phyloP scores from a whole-genome alignment of 2,797 vertebrate genomes.

The Gorsachius magnificus region DNA sequence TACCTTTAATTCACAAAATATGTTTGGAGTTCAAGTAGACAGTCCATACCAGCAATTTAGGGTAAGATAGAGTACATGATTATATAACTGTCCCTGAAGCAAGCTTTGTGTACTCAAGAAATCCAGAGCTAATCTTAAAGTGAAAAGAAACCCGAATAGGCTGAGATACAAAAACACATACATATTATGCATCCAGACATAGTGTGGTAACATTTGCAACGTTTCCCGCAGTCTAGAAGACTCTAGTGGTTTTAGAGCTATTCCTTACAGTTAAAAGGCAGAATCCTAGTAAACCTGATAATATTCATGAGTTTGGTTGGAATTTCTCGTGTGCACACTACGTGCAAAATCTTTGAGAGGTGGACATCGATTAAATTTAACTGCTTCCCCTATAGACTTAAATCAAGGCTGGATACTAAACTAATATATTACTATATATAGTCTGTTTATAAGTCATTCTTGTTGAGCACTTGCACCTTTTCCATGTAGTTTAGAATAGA shows the following conservation, averaged over 20 bases:
- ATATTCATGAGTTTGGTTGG: not conserved
- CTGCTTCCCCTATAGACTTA: not conserved
- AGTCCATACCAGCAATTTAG: not conserved
- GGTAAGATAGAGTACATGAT: not conserved
- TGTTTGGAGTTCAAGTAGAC: not conserved
- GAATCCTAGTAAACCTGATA: not conserved
- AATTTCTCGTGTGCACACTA: not conserved
- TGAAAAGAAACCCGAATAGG: not conserved
- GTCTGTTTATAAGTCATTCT: not conserved
- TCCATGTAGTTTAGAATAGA: not conserved
- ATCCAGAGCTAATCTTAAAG: not conserved
- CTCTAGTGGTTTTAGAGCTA: slow-evolving; percentile 8
- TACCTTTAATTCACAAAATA: not conserved
- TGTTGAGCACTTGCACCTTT: not conserved
- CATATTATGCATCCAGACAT: not conserved
- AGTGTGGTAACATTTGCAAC: not conserved
- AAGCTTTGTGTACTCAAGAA: not conserved
- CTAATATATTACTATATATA: not conserved
- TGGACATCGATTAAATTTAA: not conserved
- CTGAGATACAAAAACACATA: not conserved
- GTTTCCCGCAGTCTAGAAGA: slow-evolving; percentile 34
- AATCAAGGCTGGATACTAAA: not conserved
- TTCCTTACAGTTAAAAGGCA: not conserved
- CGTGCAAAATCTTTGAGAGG: not conserved
- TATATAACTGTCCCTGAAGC: not conserved